Percentiles rank a stretch among this genome's conserved stretches.
Evolutionary conservation across 2,797 vertebrate species (phyloP).

Genomic region (Rallus crepitans): DNA sequence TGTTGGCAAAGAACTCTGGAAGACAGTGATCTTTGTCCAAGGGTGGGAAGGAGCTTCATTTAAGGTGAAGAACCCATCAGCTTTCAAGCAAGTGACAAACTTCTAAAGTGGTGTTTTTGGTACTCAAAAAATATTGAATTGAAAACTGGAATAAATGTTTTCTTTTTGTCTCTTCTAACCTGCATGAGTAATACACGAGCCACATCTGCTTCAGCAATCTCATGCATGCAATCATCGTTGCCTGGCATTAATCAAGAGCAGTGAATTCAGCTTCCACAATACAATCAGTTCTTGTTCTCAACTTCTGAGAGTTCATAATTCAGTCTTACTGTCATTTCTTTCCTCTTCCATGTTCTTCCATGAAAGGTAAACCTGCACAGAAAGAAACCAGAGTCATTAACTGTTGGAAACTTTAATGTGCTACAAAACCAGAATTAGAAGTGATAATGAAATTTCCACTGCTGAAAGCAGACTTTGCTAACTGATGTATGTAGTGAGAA

Average conservation of each 20-base stretch:
- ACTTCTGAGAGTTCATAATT: constrained; percentile 72
- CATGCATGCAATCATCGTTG: not conserved
- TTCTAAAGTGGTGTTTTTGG: not conserved
- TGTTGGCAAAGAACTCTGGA: not conserved
- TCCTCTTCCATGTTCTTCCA: constrained; percentile 64
- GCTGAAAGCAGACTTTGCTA: constrained; percentile 75
- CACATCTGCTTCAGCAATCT: constrained; percentile 23
- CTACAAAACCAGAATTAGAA: constrained; percentile 82
- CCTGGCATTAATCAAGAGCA: constrained; percentile 50
- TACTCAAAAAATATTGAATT: not conserved
- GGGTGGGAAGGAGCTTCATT: not conserved
- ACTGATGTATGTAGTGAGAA: constrained; percentile 80
- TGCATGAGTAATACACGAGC: not conserved
- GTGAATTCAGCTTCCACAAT: constrained; percentile 32
- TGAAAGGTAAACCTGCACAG: constrained; percentile 67
- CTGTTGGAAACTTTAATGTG: constrained; percentile 79
- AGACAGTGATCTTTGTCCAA: not conserved
- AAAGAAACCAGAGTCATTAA: constrained; percentile 84
- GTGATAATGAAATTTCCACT: constrained; percentile 83
- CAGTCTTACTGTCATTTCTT: constrained; percentile 73
- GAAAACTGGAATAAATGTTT: not conserved
- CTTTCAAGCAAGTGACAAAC: not conserved
- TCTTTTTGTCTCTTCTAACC: not conserved
- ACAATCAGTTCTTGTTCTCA: constrained; percentile 71
- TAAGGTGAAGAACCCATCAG: not conserved